Evolutionary conservation across 2,888 invertebrate genomes (phyloP), one percentile per base, ranked within the genome.

Genomic region (Priocnemis perturbator): DNA sequence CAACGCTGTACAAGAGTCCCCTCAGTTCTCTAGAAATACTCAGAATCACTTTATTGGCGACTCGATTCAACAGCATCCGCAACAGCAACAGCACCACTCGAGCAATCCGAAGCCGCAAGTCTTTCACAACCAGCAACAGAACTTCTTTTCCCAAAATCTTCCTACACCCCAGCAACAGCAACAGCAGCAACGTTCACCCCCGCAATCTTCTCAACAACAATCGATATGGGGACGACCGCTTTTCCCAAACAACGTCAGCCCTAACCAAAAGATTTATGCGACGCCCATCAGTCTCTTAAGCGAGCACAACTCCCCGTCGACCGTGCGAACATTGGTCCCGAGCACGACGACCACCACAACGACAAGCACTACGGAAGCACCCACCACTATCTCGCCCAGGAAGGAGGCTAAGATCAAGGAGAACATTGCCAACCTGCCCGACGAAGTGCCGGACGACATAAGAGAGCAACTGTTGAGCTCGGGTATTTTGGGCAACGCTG

Each of bases 391-490:
- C 30, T 91, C 91, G 68, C 91, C 91, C 63, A 91, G 91, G 64
- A 89, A 89, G 45, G 92, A 91, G 80, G 93, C 92, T 79, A 88
- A 83, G 60, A 88, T 88, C 52, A 85, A 83, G 37, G 84, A 85
- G 67, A 90, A 89, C 75, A 86, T 90, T 5, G 90, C 90, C 0
- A 89, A 89, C 58, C 82, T 97, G 53, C 97, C 97, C 14, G 96
- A 96, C 82, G 96, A 97, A 90, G 96, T 96, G 5, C 97, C 97
- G 3, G 96, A 96, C 76, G 96, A 97, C 81, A 91, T 97, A 56
- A 91, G 96, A 50, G 93, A 95, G 85, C 96, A 97, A 83, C 90
- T 97, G 4, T 89, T 96, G 56, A 94, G 95, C 59, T 96, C 96
- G 0, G 97, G 97, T 48, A 96, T 97, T 80, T 90, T 97, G 64